These are phyloP conservation scores for Condylostylus longicornis DNA, from an alignment of 1,140 invertebrate genomes.

Conservation along the genomic window DNA sequence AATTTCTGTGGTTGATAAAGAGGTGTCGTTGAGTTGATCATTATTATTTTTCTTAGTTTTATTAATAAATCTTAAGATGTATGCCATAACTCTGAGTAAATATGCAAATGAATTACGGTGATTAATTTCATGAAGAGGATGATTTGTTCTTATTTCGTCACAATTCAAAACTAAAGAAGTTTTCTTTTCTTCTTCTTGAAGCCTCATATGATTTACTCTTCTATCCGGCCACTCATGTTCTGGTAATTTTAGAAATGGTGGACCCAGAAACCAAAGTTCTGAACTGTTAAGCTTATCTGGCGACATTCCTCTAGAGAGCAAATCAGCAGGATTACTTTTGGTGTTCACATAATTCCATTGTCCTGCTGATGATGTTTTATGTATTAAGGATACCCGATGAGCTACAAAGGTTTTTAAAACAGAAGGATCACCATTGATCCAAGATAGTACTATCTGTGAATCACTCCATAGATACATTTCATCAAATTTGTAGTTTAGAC, in stretches of 20 bases:
- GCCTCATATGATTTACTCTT: neutral
- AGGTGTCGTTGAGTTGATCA: too few relatives aligned
- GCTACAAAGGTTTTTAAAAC: conserved; percentile 22
- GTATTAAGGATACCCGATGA: conserved; percentile 24
- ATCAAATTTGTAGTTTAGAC: neutral
- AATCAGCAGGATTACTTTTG: conserved; percentile 19
- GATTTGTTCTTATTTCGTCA: neutral
- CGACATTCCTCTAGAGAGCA: conserved; percentile 10
- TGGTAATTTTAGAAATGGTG: neutral
- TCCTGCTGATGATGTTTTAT: conserved; percentile 7
- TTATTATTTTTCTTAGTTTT: too few relatives aligned
- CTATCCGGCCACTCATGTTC: neutral
- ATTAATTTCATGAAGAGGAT: neutral
- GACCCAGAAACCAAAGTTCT: neutral
- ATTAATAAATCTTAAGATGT: too few relatives aligned
- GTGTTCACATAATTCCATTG: conserved; percentile 16
- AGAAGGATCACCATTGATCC: conserved; percentile 2
- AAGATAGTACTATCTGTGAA: conserved; percentile 7
- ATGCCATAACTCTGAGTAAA: too few relatives aligned
- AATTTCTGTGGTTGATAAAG: too few relatives aligned
- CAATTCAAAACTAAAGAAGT: too few relatives aligned
- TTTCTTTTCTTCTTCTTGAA: neutral
- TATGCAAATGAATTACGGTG: too few relatives aligned
- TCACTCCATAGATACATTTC: conserved; percentile 6
- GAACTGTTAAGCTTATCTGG: conserved; percentile 12